Evolutionary conservation across 30 jellyfish, hydroid and myxozoan genomes (phyloP).

Genomic region (Aurelia aurita): DNA sequence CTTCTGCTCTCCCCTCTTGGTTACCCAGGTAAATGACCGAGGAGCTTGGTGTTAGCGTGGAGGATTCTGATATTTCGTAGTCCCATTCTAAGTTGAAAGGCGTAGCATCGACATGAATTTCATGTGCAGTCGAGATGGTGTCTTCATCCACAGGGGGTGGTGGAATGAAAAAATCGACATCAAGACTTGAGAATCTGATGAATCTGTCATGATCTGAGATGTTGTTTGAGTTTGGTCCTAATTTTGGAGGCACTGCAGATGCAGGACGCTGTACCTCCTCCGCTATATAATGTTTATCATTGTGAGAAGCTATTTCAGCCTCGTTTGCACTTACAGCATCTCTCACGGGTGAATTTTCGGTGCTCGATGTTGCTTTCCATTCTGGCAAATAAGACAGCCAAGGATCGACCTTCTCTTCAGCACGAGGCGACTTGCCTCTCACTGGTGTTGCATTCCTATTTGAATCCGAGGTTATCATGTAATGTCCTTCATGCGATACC

Average conservation of each 20-base stretch:
- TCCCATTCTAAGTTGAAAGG: conserved; percentile 81
- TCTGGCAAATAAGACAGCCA: conserved; percentile 76
- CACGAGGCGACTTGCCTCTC: conserved; percentile 37
- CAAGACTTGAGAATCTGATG: conserved; percentile 68
- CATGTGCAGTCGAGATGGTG: conserved; percentile 50
- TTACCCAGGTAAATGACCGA: conserved; percentile 59
- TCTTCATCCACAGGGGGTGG: conserved; percentile 97
- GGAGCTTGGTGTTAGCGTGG: conserved; percentile 83
- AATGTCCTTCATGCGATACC: conserved; percentile 53
- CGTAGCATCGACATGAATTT: conserved; percentile 34
- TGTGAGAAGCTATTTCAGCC: conserved; percentile 10
- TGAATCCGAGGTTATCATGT: conserved; percentile 31
- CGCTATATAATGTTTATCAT: neutral
- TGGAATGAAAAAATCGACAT: conserved; percentile 84
- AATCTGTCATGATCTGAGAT: conserved; percentile 58
- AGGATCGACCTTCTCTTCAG: conserved; percentile 66
- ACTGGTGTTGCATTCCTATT: neutral
- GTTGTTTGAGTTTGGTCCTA: conserved; percentile 7
- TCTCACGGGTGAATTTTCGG: conserved; percentile 26
- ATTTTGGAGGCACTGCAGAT: conserved; percentile 35
- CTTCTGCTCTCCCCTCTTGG: conserved; percentile 14
- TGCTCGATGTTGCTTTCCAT: conserved; percentile 50
- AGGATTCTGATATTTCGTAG: conserved; percentile 59
- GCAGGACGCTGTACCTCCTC: conserved; percentile 20
- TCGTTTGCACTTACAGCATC: conserved; percentile 6